A percentile compares a stretch with the other conserved stretches of the same genome.
Conservation (phyloP, 2,113 vertebrate species). For the Thryonomys swinderianus region DNA sequence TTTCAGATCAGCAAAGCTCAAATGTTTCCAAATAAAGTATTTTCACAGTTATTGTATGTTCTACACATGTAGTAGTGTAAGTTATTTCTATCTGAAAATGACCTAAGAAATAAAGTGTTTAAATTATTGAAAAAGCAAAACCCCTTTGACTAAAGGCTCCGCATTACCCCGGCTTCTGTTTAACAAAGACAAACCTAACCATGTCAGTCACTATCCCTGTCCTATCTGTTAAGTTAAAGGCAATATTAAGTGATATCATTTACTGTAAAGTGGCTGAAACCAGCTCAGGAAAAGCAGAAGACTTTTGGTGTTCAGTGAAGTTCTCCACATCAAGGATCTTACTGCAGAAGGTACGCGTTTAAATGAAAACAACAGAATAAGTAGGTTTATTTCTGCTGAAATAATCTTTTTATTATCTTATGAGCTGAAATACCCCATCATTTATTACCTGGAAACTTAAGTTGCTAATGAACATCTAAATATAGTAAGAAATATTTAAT, state of each 20-base stretch:
- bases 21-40: background rate
- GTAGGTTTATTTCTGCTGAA: background rate
- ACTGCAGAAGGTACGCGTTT: background rate
- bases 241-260: background rate
- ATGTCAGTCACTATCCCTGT: background rate
- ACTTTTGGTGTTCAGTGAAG: background rate
- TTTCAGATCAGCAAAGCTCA: background rate
- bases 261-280: background rate
- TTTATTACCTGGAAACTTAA: background rate
- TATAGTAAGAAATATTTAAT: background rate
- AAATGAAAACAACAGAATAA: background rate
- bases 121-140: background rate
- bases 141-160: background rate
- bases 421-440: background rate
- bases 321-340: background rate
- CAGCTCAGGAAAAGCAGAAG: background rate
- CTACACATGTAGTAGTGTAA: background rate
- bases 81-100: background rate
- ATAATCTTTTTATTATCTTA: background rate
- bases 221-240: background rate
- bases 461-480: background rate
- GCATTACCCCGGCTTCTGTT: background rate
- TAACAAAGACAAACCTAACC: background rate
- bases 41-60: background rate
- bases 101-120: background rate